Evolutionary conservation across 1,140 invertebrate genomes (phyloP).

Genomic region (Drosophila subpulchrella): DNA sequence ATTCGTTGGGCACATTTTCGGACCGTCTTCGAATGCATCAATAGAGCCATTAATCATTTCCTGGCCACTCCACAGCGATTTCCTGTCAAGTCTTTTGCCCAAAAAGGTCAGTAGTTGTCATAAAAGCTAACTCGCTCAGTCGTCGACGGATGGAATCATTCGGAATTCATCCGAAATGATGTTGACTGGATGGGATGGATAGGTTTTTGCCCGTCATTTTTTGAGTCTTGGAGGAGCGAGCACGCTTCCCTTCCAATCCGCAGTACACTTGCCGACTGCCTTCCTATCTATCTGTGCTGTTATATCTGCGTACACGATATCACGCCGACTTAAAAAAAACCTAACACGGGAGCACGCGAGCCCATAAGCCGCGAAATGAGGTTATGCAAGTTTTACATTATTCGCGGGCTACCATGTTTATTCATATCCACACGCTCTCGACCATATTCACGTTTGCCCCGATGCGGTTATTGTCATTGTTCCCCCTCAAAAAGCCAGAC

Average conservation of each 20-base stretch:
- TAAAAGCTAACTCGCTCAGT: conserved; percentile 58
- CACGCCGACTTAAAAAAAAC: conserved; percentile 46
- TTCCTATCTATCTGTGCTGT: conserved; percentile 43
- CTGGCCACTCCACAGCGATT: conserved; percentile 52
- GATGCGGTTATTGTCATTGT: conserved; percentile 22
- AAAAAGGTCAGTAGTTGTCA: conserved; percentile 61
- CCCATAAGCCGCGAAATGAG: conserved; percentile 63
- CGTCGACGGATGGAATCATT: conserved; percentile 32
- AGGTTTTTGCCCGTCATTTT: conserved; percentile 27
- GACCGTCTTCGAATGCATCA: conserved; percentile 35
- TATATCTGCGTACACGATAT: conserved; percentile 70
- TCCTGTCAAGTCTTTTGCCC: conserved; percentile 40
- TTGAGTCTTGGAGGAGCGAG: conserved; percentile 16
- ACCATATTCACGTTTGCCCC: conserved; percentile 30
- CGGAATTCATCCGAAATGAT: background rate
- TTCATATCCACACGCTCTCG: conserved; percentile 61
- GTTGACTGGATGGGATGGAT: conserved; percentile 26
- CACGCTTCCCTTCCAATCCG: conserved; percentile 53
- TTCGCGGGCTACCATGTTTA: conserved; percentile 61
- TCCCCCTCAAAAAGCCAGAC: conserved; percentile 30
- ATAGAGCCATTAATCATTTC: conserved; percentile 69
- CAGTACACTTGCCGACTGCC: conserved; percentile 46
- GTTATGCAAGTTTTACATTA: conserved; percentile 65
- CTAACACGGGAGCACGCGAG: conserved; percentile 64
- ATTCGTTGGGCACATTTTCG: conserved; percentile 19